phyloP scores from a whole-genome alignment of 1,140 invertebrate species.

The Drosophila orosa region DNA sequence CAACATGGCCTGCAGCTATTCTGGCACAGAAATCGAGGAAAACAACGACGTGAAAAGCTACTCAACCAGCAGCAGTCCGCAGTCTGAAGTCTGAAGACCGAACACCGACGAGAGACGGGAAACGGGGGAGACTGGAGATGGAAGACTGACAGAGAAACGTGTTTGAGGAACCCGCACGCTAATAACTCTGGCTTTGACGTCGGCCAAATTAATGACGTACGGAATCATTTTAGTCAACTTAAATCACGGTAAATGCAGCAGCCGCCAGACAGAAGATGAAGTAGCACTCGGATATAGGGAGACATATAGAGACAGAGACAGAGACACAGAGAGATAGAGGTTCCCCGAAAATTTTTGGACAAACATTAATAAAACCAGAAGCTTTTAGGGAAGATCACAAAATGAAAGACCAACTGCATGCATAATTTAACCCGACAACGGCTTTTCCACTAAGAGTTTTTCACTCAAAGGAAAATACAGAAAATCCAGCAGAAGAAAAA shows the following conservation, averaged over 20 bases:
- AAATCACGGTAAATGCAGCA: constrained; percentile 55
- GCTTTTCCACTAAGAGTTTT: constrained; percentile 75
- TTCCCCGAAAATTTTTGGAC: constrained; percentile 71
- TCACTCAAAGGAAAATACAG: constrained; percentile 28
- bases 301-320: neutral
- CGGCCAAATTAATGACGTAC: constrained; percentile 72
- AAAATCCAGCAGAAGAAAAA: neutral
- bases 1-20: constrained; percentile 64
- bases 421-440: constrained; percentile 70
- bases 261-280: constrained; percentile 29
- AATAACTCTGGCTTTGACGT: constrained; percentile 78
- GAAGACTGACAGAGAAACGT: constrained; percentile 55
- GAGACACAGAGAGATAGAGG: constrained; percentile 12
- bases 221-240: constrained; percentile 79
- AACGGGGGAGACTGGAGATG: neutral
- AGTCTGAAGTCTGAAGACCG: no score
- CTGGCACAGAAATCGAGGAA: constrained; percentile 40
- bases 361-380: constrained; percentile 77
- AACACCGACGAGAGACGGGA: neutral
- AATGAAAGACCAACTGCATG: constrained; percentile 56
- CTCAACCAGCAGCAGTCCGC: constrained; percentile 34
- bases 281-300: constrained; percentile 32
- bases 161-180: constrained; percentile 73
- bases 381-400: constrained; percentile 58
- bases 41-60: constrained; percentile 48